Percentiles rank a stretch among this genome's conserved stretches.
These are phyloP conservation scores for Strix uralensis DNA, from an alignment of 2,113 vertebrate species.

Conservation along the genomic window DNA sequence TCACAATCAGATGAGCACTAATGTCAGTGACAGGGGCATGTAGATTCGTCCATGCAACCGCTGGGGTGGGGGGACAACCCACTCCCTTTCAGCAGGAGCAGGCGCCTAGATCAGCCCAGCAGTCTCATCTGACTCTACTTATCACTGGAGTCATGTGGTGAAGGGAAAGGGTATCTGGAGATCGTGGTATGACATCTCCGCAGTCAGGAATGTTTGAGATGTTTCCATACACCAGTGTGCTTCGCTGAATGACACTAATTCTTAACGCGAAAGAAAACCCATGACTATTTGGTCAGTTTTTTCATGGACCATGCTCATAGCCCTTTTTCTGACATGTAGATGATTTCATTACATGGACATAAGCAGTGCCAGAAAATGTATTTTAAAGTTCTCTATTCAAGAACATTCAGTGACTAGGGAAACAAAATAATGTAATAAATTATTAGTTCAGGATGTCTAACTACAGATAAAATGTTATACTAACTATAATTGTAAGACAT, in stretches of 20 bases:
- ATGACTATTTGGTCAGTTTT: not conserved
- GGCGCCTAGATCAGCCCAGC: not conserved
- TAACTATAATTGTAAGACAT: not conserved
- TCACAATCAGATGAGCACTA: not conserved
- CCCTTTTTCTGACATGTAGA: not conserved
- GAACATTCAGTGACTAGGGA: not conserved
- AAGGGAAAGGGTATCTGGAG: not conserved
- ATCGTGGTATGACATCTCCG: not conserved
- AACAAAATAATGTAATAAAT: not conserved
- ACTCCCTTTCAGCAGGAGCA: not conserved
- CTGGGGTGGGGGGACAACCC: not conserved
- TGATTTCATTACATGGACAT: not conserved
- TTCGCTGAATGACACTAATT: not conserved
- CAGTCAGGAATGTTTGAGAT: not conserved
- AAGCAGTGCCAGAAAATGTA: not conserved
- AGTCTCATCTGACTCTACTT: not conserved
- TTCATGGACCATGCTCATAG: not conserved
- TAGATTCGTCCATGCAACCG: not conserved
- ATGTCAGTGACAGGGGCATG: not conserved
- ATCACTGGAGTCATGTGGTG: not conserved
- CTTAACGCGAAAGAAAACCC: not conserved
- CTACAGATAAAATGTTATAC: not conserved
- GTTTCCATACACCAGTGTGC: not conserved
- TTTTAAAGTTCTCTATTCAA: not conserved
- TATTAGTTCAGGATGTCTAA: not conserved